These are phyloP conservation scores for Podocnemis expansa DNA, from an alignment of 2,113 vertebrate species.

Conservation along the genomic window DNA sequence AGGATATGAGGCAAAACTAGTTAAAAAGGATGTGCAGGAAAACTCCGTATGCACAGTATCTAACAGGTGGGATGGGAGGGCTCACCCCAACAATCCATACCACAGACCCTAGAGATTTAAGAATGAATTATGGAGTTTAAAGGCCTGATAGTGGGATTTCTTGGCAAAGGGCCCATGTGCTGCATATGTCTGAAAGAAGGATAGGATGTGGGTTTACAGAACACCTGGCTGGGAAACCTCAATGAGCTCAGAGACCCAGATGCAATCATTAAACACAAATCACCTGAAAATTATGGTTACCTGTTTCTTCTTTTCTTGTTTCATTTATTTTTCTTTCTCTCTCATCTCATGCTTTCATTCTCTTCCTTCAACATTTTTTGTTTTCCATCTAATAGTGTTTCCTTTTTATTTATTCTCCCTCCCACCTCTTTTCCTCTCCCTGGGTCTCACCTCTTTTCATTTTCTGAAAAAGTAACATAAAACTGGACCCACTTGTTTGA, in stretches of 20 bases:
- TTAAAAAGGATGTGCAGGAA: accelerated
- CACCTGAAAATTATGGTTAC: accelerated
- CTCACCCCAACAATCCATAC: neutral
- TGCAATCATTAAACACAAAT: neutral
- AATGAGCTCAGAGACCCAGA: accelerated
- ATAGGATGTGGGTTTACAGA: neutral
- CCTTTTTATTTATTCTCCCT: neutral
- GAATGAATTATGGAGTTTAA: neutral
- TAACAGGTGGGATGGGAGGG: neutral
- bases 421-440: neutral
- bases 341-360: neutral
- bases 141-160: neutral
- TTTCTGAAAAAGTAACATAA: neutral
- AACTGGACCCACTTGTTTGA: neutral
- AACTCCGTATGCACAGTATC: neutral
- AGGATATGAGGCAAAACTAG: neutral
- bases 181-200: neutral
- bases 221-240: neutral
- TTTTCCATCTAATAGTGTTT: neutral
- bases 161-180: neutral
- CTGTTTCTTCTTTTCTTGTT: neutral
- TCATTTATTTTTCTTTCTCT: neutral
- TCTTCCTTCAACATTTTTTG: neutral
- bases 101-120: neutral
- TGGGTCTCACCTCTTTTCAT: neutral